phyloP scores from a whole-genome alignment of 2,113 vertebrate genomes.

The Acanthochromis polyacanthus region DNA sequence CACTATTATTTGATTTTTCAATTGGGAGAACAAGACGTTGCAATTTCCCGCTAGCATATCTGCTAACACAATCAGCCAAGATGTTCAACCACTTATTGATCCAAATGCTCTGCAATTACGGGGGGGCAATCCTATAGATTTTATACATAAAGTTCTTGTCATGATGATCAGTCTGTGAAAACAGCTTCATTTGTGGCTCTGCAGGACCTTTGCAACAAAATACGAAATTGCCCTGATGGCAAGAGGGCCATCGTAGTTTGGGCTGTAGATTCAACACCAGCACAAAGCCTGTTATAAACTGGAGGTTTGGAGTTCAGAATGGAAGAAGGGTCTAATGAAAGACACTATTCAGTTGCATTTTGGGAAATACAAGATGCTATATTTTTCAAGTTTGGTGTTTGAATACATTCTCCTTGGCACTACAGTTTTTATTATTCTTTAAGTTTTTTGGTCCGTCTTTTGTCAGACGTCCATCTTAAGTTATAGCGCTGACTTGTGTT shows the following conservation, averaged over 20 bases:
- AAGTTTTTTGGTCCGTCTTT: not conserved
- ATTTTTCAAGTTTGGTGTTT: too few relatives aligned
- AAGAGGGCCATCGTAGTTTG: not conserved
- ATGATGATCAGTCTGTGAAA: slow-evolving; percentile 5
- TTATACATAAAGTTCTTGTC: slow-evolving; percentile 9
- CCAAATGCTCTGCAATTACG: slow-evolving; percentile 18
- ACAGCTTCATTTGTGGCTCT: slow-evolving; percentile 10
- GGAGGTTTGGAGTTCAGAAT: not conserved
- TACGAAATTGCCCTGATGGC: slow-evolving; percentile 12
- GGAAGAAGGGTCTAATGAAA: slow-evolving; percentile 8
- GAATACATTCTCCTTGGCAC: not conserved
- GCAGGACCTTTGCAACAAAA: not conserved
- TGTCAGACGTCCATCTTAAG: not conserved
- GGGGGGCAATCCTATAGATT: not conserved
- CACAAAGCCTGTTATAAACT: not conserved
- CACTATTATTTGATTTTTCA: slow-evolving; percentile 17
- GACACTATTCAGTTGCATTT: not conserved
- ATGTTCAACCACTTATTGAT: slow-evolving; percentile 36
- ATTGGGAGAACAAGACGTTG: not conserved
- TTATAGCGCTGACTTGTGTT: not conserved
- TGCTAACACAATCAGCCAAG: not conserved
- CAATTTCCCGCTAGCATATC: slow-evolving; percentile 19
- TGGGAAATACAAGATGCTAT: not conserved
- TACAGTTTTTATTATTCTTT: too few relatives aligned
- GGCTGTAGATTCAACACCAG: not conserved